phyloP scores from a whole-genome alignment of 2,113 vertebrate genomes.

The Serranochromis macrocephalus region DNA sequence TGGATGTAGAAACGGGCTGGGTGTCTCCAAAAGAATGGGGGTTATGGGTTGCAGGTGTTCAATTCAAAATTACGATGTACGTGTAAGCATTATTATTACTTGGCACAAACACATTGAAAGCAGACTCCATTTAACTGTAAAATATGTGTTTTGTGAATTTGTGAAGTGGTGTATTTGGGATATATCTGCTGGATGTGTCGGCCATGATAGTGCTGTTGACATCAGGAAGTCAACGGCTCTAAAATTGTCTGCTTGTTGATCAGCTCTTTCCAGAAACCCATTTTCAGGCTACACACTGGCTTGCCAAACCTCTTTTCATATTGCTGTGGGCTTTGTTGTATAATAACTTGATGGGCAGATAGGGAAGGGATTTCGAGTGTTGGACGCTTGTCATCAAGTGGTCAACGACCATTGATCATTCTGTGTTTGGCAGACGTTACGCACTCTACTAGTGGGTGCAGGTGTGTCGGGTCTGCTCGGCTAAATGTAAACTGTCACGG shows the following conservation, averaged over 20 bases:
- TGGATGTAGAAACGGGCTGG: neutral
- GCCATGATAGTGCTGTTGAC: slow-evolving; percentile 6
- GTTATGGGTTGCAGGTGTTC: neutral
- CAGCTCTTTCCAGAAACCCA: slow-evolving; percentile 1
- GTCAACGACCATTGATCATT: slow-evolving; percentile 16
- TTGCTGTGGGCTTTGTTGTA: neutral
- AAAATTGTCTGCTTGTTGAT: slow-evolving; percentile 28
- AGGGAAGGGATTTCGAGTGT: slow-evolving; percentile 6
- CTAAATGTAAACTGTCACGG: neutral
- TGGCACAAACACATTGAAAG: neutral
- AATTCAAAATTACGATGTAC: neutral
- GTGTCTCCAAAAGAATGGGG: neutral
- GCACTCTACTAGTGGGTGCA: neutral
- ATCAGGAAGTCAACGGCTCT: slow-evolving; percentile 18
- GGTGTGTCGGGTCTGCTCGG: neutral
- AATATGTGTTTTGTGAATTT: neutral
- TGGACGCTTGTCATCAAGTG: slow-evolving; percentile 26
- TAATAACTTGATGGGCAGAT: slow-evolving; percentile 14
- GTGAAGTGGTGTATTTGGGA: neutral
- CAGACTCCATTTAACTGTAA: neutral
- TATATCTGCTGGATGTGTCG: neutral
- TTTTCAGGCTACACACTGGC: slow-evolving; percentile 1
- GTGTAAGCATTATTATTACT: neutral
- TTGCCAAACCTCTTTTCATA: neutral
- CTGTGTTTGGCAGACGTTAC: slow-evolving; percentile 3